Percentiles rank a stretch among this genome's conserved stretches.
These are phyloP conservation scores for Callithrix jacchus DNA, from an alignment of 2,113 vertebrate species.

Conservation along the genomic window DNA sequence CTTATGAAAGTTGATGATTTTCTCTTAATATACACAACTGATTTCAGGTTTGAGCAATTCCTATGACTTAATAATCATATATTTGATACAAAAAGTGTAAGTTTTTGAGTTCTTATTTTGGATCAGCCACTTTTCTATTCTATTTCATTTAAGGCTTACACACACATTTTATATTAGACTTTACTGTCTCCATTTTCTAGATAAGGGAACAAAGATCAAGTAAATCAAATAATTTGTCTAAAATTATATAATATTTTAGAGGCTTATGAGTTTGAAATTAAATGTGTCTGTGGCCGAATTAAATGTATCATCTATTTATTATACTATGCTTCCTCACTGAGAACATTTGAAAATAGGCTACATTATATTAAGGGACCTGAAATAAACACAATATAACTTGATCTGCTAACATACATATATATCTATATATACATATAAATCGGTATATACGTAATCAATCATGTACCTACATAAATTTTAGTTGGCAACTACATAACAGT, in stretches of 20 bases:
- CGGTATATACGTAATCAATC: not conserved
- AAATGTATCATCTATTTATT: not conserved
- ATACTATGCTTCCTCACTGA: not conserved
- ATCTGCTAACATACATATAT: not conserved
- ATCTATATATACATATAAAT: not conserved
- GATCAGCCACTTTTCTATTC: not conserved
- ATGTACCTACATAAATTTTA: not conserved
- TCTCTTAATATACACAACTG: not conserved
- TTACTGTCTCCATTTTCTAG: not conserved
- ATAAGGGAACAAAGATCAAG: not conserved
- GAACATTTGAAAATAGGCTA: not conserved
- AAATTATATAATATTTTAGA: not conserved
- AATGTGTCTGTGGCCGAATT: not conserved
- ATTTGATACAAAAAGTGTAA: not conserved
- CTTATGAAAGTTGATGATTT: not conserved
- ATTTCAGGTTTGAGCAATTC: not conserved
- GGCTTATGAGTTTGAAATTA: not conserved
- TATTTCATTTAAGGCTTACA: not conserved
- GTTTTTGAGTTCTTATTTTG: not conserved
- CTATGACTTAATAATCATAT: not conserved
- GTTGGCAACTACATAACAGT: not conserved
- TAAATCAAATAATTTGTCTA: not conserved
- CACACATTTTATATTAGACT: not conserved
- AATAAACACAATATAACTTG: not conserved
- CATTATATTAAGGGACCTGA: not conserved